Percentiles rank a stretch among this genome's conserved stretches.
These are phyloP conservation scores for Syngnathus floridae DNA, from an alignment of 2,113 vertebrate species.

Conservation along the genomic window DNA sequence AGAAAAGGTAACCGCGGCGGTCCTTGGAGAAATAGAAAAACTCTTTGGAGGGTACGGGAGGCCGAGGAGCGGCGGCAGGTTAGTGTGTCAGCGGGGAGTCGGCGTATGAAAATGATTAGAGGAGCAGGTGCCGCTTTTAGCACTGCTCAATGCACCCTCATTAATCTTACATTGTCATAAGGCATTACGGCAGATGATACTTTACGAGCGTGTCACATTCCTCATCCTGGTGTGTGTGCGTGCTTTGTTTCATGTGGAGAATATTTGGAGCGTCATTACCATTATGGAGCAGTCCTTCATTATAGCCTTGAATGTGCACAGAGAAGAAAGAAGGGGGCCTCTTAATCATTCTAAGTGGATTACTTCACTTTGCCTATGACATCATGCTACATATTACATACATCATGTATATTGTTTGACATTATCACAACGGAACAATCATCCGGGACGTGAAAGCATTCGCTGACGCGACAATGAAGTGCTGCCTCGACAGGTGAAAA, in stretches of 20 bases:
- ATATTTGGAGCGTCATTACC: conserved; percentile 25
- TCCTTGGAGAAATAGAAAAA: conserved; percentile 23
- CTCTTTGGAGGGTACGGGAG: conserved; percentile 67
- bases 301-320: conserved; percentile 30
- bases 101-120: conserved; percentile 73
- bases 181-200: conserved; percentile 55
- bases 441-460: conserved; percentile 20
- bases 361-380: conserved; percentile 61
- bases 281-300: conserved; percentile 27
- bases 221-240: conserved; percentile 21
- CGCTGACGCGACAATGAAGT: neutral
- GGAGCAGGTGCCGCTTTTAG: conserved; percentile 71
- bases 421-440: conserved; percentile 39
- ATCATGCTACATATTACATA: conserved; percentile 49
- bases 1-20: conserved; percentile 60
- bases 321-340: conserved; percentile 31
- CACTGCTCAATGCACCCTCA: conserved; percentile 52
- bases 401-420: conserved; percentile 34
- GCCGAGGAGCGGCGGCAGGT: conserved; percentile 70
- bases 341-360: conserved; percentile 61
- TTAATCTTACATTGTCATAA: conserved; percentile 67
- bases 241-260: conserved; percentile 52
- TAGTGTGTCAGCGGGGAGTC: conserved; percentile 66
- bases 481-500: neutral
- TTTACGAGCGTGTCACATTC: conserved; percentile 57